A percentile compares a stretch with the other conserved stretches of the same genome.
Evolutionary conservation across 2,888 invertebrate genomes (phyloP).

Genomic region (Trissonchulus latispiculum): DNA sequence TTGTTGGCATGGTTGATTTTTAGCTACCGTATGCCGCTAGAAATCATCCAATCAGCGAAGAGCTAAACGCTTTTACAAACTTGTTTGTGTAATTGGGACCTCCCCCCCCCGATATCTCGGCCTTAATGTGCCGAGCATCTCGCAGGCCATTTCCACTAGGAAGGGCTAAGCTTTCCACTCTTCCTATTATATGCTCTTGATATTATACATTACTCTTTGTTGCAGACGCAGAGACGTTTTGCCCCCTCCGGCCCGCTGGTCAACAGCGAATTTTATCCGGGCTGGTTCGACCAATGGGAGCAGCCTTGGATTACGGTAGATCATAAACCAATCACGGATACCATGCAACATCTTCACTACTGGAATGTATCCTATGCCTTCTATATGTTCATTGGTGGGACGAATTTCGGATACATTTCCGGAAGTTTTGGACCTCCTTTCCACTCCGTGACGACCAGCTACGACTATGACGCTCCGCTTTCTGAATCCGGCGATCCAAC

Average conservation of each 20-base stretch:
- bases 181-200: neutral
- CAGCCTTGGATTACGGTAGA: constrained; percentile 46
- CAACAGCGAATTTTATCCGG: constrained; percentile 67
- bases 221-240: too few relatives aligned
- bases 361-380: constrained; percentile 21
- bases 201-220: neutral
- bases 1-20: too few relatives aligned
- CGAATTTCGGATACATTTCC: constrained; percentile 19
- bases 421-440: neutral
- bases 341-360: constrained; percentile 10
- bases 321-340: neutral
- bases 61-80: too few relatives aligned
- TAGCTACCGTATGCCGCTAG: too few relatives aligned
- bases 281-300: constrained; percentile 82
- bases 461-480: constrained; percentile 11
- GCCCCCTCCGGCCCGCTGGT: constrained; percentile 63
- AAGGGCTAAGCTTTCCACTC: too few relatives aligned
- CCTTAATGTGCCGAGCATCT: neutral
- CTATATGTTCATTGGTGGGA: constrained; percentile 21
- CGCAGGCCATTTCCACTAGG: too few relatives aligned
- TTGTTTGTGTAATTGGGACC: too few relatives aligned
- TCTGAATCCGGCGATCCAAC: constrained; percentile 1
- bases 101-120: neutral
- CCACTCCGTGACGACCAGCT: neutral
- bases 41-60: too few relatives aligned